These are phyloP conservation scores for Takifugu flavidus DNA, from an alignment of 2,113 vertebrate genomes.

Conservation along the genomic window DNA sequence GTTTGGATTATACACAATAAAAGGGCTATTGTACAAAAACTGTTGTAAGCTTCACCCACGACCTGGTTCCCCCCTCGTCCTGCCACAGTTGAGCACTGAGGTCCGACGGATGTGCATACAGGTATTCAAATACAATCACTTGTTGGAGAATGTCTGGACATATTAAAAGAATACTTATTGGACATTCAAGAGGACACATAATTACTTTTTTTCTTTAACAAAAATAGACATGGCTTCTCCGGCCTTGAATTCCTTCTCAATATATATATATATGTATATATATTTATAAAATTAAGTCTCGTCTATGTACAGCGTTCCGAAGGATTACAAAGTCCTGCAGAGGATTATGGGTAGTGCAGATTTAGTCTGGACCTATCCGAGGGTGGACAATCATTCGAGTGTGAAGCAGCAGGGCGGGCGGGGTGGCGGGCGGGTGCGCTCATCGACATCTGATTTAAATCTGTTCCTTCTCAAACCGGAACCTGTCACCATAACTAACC, in stretches of 20 bases:
- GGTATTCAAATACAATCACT: constrained; percentile 68
- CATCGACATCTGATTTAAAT: constrained; percentile 5
- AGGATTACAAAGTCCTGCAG: constrained; percentile 69
- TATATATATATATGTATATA: constrained; percentile 46
- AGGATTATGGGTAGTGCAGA: constrained; percentile 68
- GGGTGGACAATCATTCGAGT: constrained; percentile 22
- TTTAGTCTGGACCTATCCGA: constrained; percentile 37
- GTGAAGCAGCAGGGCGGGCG: constrained; percentile 23
- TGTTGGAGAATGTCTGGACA: constrained; percentile 67
- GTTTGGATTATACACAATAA: constrained; percentile 56
- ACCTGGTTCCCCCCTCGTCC: constrained; percentile 24
- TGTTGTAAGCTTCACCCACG: constrained; percentile 53
- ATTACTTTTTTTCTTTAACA: constrained; percentile 74
- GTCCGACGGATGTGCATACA: constrained; percentile 66
- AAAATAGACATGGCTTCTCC: constrained; percentile 81
- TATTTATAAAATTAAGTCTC: constrained; percentile 66
- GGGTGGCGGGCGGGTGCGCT: not conserved
- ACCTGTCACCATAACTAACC: constrained; percentile 14
- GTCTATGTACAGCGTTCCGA: constrained; percentile 79
- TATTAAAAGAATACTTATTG: constrained; percentile 67
- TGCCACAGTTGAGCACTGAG: constrained; percentile 47
- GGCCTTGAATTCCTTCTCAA: constrained; percentile 77
- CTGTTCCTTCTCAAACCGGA: constrained; percentile 31
- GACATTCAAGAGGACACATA: constrained; percentile 72
- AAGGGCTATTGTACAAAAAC: constrained; percentile 55